phyloP scores from a whole-genome alignment of 2,113 vertebrate species.

The Columba livia region DNA sequence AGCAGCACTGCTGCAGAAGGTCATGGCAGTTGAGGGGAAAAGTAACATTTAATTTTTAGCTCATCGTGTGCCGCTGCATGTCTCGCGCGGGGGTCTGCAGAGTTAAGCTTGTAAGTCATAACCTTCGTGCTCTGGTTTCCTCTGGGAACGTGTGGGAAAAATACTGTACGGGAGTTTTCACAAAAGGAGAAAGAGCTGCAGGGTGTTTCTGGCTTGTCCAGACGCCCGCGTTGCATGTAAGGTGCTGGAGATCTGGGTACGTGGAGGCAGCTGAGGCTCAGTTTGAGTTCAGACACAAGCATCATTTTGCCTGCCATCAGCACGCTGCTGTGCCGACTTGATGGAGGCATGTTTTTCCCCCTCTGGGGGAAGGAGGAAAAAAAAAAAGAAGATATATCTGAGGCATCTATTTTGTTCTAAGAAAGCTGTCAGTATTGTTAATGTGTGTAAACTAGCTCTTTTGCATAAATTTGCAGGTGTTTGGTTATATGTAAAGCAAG shows the following conservation, averaged over 20 bases:
- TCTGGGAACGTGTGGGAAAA: not conserved
- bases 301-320: not conserved
- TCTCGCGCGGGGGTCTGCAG: not conserved
- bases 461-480: not conserved
- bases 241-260: not conserved
- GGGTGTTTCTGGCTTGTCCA: not conserved
- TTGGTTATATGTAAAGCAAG: not conserved
- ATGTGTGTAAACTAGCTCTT: not conserved
- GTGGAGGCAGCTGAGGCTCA: accelerated
- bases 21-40: not conserved
- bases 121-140: not conserved
- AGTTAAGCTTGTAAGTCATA: not conserved
- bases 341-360: not conserved
- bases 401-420: not conserved
- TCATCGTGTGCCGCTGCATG: not conserved
- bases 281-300: not conserved
- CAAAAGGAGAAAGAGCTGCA: not conserved
- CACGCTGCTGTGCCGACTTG: accelerated
- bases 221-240: accelerated
- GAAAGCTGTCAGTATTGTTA: slow-evolving; percentile 16
- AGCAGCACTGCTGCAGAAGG: not conserved
- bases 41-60: not conserved
- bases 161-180: not conserved
- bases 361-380: not conserved
- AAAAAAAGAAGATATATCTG: not conserved